A percentile compares a stretch with the other conserved stretches of the same genome.
phyloP scores from a whole-genome alignment of 2,113 vertebrate genomes.

The Apteryx owenii region DNA sequence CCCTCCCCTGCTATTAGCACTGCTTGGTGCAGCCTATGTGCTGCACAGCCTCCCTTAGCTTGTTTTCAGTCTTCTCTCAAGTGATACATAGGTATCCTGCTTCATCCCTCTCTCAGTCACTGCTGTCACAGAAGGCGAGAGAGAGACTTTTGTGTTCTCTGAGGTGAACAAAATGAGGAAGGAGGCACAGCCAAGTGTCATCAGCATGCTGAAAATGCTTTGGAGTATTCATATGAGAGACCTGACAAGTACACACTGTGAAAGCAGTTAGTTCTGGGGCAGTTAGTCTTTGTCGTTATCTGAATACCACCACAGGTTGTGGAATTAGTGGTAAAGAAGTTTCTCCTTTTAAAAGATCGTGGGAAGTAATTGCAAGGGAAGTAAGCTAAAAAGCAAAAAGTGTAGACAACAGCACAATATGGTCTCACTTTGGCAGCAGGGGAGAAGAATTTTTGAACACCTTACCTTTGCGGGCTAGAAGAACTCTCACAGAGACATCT shows the following conservation, averaged over 20 bases:
- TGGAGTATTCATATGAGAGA: not conserved
- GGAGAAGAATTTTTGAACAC: not conserved
- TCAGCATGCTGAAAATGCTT: not conserved
- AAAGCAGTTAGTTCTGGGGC: not conserved
- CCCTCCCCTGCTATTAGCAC: not conserved
- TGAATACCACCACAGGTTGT: not conserved
- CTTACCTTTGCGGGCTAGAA: not conserved
- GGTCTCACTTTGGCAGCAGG: not conserved
- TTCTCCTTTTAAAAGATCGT: not conserved
- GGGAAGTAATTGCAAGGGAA: not conserved
- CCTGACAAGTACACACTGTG: rapidly evolving
- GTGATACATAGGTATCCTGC: not conserved
- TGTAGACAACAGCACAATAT: not conserved
- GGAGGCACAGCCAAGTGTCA: not conserved
- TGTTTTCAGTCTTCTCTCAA: not conserved
- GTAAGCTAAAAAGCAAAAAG: not conserved
- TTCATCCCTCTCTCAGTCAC: not conserved
- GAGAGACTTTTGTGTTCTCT: not conserved
- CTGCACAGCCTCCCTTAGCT: not conserved
- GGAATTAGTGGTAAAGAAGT: not conserved
- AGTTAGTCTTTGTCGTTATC: not conserved
- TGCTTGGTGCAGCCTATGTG: not conserved
- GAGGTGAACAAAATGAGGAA: not conserved
- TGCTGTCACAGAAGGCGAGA: not conserved
- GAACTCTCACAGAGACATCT: not conserved